phyloP scores from a whole-genome alignment of 2,888 invertebrate genomes.

The Frankliniella intonsa region DNA sequence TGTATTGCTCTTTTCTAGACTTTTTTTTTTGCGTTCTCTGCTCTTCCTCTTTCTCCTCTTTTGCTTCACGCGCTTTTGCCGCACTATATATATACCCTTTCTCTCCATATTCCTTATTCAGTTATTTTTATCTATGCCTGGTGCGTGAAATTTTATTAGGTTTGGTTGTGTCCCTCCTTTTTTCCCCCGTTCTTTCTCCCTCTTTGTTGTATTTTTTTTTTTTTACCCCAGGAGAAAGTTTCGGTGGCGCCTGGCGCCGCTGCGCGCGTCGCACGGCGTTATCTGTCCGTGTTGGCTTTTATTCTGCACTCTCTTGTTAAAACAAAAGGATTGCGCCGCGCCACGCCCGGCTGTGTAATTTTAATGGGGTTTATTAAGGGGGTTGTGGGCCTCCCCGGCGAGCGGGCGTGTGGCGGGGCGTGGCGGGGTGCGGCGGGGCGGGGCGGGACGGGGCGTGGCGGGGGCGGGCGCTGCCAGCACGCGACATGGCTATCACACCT shows the following conservation, averaged over 20 bases:
- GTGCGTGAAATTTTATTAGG: constrained; percentile 23
- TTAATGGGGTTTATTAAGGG: constrained; percentile 26
- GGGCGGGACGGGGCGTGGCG: not conserved
- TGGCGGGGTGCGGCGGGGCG: not conserved
- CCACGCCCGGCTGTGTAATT: constrained; percentile 5
- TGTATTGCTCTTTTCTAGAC: constrained; percentile 18
- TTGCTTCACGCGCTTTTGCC: no score
- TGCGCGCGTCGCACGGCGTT: not conserved
- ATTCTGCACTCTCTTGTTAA: constrained; percentile 25
- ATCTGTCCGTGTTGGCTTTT: constrained; percentile 20
- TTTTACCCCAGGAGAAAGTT: not conserved
- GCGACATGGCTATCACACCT: constrained; percentile 23
- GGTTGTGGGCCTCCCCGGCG: not conserved
- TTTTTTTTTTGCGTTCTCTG: not conserved
- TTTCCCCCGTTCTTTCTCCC: not conserved
- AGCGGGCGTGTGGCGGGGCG: not conserved
- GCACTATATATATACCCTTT: not conserved
- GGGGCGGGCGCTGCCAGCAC: not conserved
- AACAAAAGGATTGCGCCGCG: constrained; percentile 19
- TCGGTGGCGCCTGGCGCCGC: not conserved
- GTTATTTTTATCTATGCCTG: constrained; percentile 13
- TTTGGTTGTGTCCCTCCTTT: not conserved
- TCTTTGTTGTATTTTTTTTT: not conserved
- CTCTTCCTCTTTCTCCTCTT: not conserved
- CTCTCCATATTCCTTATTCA: not conserved